Conservation (phyloP, 2,888 invertebrate species). For the Hirtodrosophila histrioides region DNA sequence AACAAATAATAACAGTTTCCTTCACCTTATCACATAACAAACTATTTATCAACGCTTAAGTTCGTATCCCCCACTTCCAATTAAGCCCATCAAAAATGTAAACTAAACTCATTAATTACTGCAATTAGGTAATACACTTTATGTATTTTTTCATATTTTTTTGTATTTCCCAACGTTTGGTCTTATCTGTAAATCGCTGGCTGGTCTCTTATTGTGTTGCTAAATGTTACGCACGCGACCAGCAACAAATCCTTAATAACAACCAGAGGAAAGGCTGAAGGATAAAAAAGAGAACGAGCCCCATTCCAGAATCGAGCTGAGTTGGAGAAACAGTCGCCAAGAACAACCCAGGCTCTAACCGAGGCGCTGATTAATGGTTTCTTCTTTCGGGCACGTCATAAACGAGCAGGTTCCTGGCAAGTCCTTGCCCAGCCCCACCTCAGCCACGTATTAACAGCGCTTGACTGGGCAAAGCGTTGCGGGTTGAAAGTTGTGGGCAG, state of each 20-base stretch:
- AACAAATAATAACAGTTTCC: neutral
- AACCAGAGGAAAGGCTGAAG: neutral
- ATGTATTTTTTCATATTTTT: constrained; percentile 30
- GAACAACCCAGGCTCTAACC: constrained; percentile 13
- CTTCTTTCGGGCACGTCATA: constrained; percentile 67
- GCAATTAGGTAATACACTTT: constrained; percentile 61
- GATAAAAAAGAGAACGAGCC: neutral
- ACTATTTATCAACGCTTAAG: constrained; percentile 37
- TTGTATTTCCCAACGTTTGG: constrained; percentile 10
- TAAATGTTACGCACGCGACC: constrained; percentile 56
- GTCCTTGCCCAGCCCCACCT: constrained; percentile 20
- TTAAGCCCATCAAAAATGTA: constrained; percentile 46
- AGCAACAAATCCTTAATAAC: constrained; percentile 26
- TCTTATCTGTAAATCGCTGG: constrained; percentile 46
- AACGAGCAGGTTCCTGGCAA: constrained; percentile 55
- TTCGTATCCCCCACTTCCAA: constrained; percentile 16
- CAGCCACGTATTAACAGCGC: constrained; percentile 50
- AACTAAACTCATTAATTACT: constrained; percentile 72
- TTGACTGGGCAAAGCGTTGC: constrained; percentile 56
- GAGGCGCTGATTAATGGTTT: constrained; percentile 72
- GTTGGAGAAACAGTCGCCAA: constrained; percentile 17
- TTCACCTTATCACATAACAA: neutral
- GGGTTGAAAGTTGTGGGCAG: neutral
- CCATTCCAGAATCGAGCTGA: constrained; percentile 6
- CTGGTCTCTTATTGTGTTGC: constrained; percentile 20